Conservation (phyloP, 2,113 vertebrate genomes). For the zebrafish (Danio rerio) region GRCz12tu NC_133200.1:39667501-39668000, state of each 20-base stretch:
- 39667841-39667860: constrained; percentile 50
- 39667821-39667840: constrained; percentile 42
- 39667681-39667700: neutral
- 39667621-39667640: neutral
- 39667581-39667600: too few relatives aligned
- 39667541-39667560: too few relatives aligned
- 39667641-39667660: neutral
- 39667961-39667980: constrained; percentile 85
- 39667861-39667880: constrained; percentile 50
- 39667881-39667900: constrained; percentile 71
- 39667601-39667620: too few relatives aligned
- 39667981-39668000: constrained; percentile 71
- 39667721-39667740: neutral
- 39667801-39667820: neutral
- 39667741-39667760: neutral
- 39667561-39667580: too few relatives aligned
- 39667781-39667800: constrained; percentile 38
- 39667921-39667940: constrained; percentile 81
- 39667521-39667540: too few relatives aligned
- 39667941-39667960: constrained; percentile 84
- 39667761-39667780: neutral
- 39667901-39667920: constrained; percentile 81
- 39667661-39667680: neutral
- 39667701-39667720: neutral
- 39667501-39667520: too few relatives aligned